Conservation (phyloP, 2,797 vertebrate genomes). For the Hyperoplus lanceolatus region DNA sequence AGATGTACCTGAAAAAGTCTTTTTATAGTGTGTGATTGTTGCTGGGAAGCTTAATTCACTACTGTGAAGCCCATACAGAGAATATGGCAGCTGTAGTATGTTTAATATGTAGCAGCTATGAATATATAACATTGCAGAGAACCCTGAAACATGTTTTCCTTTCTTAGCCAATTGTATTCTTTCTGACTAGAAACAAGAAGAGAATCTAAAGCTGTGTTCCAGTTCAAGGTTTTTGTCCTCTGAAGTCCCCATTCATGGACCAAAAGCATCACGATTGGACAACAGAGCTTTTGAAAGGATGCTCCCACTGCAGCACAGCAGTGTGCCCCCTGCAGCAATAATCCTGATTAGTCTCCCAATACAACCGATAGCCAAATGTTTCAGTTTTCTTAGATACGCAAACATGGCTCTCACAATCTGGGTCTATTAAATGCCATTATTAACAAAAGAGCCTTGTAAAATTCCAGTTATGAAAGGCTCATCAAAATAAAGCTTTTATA, state of each 20-base stretch:
- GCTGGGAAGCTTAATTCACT: background rate
- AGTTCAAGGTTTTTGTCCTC: slow-evolving; percentile 7
- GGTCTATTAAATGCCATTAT: slow-evolving; percentile 21
- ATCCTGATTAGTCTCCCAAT: background rate
- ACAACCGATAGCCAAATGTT: background rate
- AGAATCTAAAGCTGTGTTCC: background rate
- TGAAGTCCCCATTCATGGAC: slow-evolving; percentile 3
- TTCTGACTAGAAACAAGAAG: slow-evolving; percentile 1
- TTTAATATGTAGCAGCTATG: background rate
- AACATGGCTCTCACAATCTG: slow-evolving; percentile 21
- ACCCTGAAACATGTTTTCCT: background rate
- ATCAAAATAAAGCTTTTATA: slow-evolving; percentile 38
- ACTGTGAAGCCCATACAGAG: background rate
- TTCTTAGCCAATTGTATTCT: background rate
- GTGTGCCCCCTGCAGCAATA: background rate
- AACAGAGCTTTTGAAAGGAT: slow-evolving; percentile 19
- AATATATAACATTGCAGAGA: no score
- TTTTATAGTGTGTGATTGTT: no score
- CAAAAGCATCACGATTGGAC: slow-evolving; percentile 3
- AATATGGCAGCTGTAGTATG: background rate
- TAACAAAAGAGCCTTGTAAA: slow-evolving; percentile 24
- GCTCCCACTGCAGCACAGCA: background rate
- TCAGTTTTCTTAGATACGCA: slow-evolving; percentile 52
- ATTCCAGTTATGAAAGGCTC: slow-evolving; percentile 29
- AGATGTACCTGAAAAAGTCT: no score